phyloP scores from a whole-genome alignment of 2,888 invertebrate species.

The Zelleria hepariella region DNA sequence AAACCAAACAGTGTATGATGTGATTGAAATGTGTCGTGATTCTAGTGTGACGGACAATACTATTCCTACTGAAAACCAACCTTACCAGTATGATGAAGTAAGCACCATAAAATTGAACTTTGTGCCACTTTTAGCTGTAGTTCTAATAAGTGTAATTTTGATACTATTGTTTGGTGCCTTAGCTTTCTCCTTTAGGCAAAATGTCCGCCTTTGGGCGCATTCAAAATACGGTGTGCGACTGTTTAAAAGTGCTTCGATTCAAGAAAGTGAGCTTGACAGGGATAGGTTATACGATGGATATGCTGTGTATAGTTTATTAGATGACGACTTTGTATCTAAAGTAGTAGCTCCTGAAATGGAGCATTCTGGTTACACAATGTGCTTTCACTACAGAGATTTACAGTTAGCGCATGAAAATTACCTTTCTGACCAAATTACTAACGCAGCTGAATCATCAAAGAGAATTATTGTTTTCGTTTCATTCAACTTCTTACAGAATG shows the following conservation, averaged over 20 bases:
- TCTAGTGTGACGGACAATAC: slow-evolving; percentile 66
- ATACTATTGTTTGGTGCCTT: slow-evolving; percentile 80
- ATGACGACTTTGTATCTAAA: slow-evolving; percentile 80
- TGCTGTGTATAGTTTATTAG: slow-evolving; percentile 87
- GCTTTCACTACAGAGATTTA: slow-evolving; percentile 77
- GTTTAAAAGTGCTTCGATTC: slow-evolving; percentile 75
- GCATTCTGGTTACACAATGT: slow-evolving; percentile 75
- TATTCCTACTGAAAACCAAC: slow-evolving; percentile 70
- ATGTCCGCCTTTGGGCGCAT: slow-evolving; percentile 85
- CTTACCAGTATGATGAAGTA: slow-evolving; percentile 75
- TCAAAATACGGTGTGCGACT: slow-evolving; percentile 84
- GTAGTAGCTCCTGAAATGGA: slow-evolving; percentile 82
- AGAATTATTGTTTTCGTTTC: slow-evolving; percentile 85
- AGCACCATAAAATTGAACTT: slow-evolving; percentile 77
- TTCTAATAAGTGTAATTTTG: slow-evolving; percentile 79
- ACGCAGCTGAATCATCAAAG: slow-evolving; percentile 75
- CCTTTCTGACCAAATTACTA: slow-evolving; percentile 73
- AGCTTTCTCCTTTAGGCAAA: slow-evolving; percentile 82
- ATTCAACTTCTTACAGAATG: slow-evolving; percentile 83
- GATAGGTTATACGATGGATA: slow-evolving; percentile 89
- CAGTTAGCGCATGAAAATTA: slow-evolving; percentile 74
- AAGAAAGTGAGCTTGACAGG: slow-evolving; percentile 71
- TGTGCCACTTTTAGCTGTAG: slow-evolving; percentile 82
- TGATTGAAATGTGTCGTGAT: slow-evolving; percentile 62
- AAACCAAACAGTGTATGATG: slow-evolving; percentile 60